Evolutionary conservation across 2,888 invertebrate species (phyloP), one percentile per base, ranked within the genome.

Genomic region (Xanthorhoe spadicearia): DNA sequence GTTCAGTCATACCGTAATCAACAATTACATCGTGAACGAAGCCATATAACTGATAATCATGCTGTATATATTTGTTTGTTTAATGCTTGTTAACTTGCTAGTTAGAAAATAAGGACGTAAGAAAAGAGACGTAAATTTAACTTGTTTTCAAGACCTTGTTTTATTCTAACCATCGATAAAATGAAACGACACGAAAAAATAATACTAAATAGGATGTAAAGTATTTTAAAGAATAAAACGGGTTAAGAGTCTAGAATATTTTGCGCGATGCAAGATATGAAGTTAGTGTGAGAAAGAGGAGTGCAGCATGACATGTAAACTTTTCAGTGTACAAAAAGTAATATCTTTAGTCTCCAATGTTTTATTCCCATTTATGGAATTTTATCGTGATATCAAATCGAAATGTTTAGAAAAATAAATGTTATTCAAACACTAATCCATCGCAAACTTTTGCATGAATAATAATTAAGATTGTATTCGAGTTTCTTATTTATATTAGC

Each of bases 401-500:
- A 23, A 23, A 23, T 23, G 4, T 23, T 23, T 23, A 23, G 23
- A 4, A 3, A 23, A 23, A n/a, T n/a, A n/a, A 23, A 23, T 23
- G 1, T 23, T 23, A 23, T 23, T n/a, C 23, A 23, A 3, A 23
- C 23, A 23, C 4, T 4, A 1, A 23, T 23, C 23, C 23, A 23
- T 23, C 23, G 23, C 1, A 23, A 23, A 23, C 23, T 23, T 3
- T 23, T 4, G 23, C 23, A 23, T 23, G 1, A 3, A 3, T 23
- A 23, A 23, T 23, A 23, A 3, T 23, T 1, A 3, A 23, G 23
- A 4, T 5, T 43, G 13, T 43, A 51, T 65, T 69, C 59, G 60
- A 69, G 66, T 68, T 55, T 48, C 46, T 64, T 28, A 58, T 46
- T 50, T 65, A 69, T 67, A 66, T 57, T n/a, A n/a, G n/a, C 50